A percentile compares a stretch with the other conserved stretches of the same genome.
phyloP scores from a whole-genome alignment of 2,113 vertebrate genomes.

The Heptranchias perlo region DNA sequence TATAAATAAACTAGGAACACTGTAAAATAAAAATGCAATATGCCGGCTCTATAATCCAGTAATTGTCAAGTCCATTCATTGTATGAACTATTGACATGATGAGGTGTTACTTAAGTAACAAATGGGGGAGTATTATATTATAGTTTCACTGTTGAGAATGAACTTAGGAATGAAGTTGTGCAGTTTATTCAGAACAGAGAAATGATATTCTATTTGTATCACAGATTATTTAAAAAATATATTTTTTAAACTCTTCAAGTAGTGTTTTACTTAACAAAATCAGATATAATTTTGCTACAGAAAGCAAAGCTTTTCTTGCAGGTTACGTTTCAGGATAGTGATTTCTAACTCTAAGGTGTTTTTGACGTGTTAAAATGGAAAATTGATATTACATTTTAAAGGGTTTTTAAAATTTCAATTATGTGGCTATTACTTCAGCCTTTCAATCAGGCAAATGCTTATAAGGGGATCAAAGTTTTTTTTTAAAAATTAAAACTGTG shows the following conservation, averaged over 20 bases:
- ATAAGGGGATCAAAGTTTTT: not conserved
- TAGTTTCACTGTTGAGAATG: not conserved
- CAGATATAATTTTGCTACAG: not conserved
- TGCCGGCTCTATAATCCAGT: not conserved
- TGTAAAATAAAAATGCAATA: not conserved
- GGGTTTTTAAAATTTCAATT: not conserved
- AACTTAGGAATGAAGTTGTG: not conserved
- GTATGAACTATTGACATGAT: not conserved
- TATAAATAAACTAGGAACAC: conserved; percentile 19
- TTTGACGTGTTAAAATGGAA: not conserved
- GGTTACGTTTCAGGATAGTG: not conserved
- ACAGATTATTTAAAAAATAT: not conserved
- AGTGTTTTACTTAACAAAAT: not conserved
- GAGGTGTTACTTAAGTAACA: not conserved
- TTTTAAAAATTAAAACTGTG: not conserved
- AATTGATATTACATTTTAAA: not conserved
- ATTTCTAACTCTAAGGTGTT: not conserved
- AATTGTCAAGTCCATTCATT: not conserved
- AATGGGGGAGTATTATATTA: not conserved
- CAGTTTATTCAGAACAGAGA: not conserved
- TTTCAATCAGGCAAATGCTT: not conserved
- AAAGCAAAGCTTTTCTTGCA: not conserved
- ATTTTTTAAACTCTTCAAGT: not conserved
- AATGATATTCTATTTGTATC: not conserved
- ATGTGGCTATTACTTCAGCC: not conserved